A percentile compares a stretch with the other conserved stretches of the same genome.
phyloP scores from a whole-genome alignment of 2,113 vertebrate genomes.

The Oncorhynchus mykiss region DNA sequence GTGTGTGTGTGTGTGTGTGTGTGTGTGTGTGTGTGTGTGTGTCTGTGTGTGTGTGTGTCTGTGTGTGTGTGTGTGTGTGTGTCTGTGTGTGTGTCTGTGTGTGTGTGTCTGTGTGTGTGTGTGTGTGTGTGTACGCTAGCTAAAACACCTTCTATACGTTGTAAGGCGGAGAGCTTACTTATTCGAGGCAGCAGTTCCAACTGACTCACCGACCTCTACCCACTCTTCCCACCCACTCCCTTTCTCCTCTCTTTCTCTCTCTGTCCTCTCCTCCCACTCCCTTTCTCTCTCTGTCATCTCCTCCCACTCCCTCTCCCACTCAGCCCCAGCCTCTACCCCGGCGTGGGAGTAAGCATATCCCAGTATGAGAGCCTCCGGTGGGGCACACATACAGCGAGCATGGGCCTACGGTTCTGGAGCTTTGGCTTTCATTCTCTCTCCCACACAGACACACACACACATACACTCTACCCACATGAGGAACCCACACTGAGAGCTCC shows the following conservation, averaged over 20 bases:
- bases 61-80: too few species aligned
- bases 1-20: too few species aligned
- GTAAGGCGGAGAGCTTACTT: slow-evolving; percentile 24
- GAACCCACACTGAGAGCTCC: slow-evolving; percentile 57
- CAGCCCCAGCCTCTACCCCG: slow-evolving; percentile 59
- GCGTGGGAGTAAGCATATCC: slow-evolving; percentile 66
- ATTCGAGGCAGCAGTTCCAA: too few species aligned
- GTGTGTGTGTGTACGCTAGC: too few species aligned
- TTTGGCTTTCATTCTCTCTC: slow-evolving; percentile 61
- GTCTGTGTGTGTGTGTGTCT: too few species aligned
- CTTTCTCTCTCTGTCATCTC: slow-evolving; percentile 43
- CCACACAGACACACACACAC: slow-evolving; percentile 52
- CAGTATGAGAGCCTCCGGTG: slow-evolving; percentile 67
- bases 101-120: too few species aligned
- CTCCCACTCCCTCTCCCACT: slow-evolving; percentile 64
- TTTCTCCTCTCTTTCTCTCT: slow-evolving; percentile 32
- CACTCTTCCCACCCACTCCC: slow-evolving; percentile 8
- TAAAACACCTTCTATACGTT: not conserved
- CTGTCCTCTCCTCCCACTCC: slow-evolving; percentile 26
- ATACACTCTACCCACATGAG: slow-evolving; percentile 44
- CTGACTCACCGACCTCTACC: slow-evolving; percentile 53
- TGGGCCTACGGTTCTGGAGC: slow-evolving; percentile 56
- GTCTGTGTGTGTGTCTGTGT: too few species aligned
- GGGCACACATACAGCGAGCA: slow-evolving; percentile 41
- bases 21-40: too few species aligned